A percentile compares a stretch with the other conserved stretches of the same genome.
Evolutionary conservation across 2,888 invertebrate species (phyloP).

Genomic region (Drosophila borealis): DNA sequence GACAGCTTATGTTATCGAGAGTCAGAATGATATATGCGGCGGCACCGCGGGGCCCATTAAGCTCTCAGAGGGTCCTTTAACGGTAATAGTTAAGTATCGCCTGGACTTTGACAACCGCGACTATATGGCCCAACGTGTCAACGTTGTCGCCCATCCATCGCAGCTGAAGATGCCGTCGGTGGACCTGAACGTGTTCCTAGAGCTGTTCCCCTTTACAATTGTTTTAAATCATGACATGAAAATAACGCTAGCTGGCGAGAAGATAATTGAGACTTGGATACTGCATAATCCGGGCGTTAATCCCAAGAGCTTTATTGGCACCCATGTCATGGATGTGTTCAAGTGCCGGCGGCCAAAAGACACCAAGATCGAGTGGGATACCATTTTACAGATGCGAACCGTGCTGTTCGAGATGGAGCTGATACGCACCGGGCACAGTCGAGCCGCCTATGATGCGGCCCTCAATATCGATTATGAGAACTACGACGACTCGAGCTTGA

Average conservation of each 20-base stretch:
- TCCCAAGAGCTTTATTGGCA: slow-evolving; percentile 87
- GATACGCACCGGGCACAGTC: slow-evolving; percentile 86
- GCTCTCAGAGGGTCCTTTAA: slow-evolving; percentile 83
- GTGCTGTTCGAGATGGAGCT: slow-evolving; percentile 94
- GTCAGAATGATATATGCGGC: slow-evolving; percentile 86
- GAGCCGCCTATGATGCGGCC: slow-evolving; percentile 74
- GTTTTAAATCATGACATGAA: slow-evolving; percentile 91
- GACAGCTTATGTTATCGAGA: slow-evolving; percentile 90
- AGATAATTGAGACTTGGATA: slow-evolving; percentile 91
- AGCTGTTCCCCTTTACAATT: slow-evolving; percentile 95
- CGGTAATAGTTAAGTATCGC: slow-evolving; percentile 89
- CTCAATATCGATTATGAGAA: slow-evolving; percentile 76
- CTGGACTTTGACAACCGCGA: slow-evolving; percentile 95
- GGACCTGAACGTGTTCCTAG: slow-evolving; percentile 89
- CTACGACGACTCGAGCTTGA: slow-evolving; percentile 62
- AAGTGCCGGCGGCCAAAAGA: slow-evolving; percentile 92
- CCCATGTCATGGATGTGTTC: slow-evolving; percentile 89
- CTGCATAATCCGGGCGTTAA: slow-evolving; percentile 85
- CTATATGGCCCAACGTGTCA: slow-evolving; percentile 86
- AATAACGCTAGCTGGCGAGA: slow-evolving; percentile 91
- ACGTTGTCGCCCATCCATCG: slow-evolving; percentile 82
- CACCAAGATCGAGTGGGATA: slow-evolving; percentile 92
- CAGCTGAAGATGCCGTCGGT: slow-evolving; percentile 86
- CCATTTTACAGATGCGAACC: slow-evolving; percentile 90
- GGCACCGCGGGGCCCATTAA: slow-evolving; percentile 82